Evolutionary conservation across 1,140 invertebrate genomes (phyloP).

Genomic region (Zaprionus gabonicus): DNA sequence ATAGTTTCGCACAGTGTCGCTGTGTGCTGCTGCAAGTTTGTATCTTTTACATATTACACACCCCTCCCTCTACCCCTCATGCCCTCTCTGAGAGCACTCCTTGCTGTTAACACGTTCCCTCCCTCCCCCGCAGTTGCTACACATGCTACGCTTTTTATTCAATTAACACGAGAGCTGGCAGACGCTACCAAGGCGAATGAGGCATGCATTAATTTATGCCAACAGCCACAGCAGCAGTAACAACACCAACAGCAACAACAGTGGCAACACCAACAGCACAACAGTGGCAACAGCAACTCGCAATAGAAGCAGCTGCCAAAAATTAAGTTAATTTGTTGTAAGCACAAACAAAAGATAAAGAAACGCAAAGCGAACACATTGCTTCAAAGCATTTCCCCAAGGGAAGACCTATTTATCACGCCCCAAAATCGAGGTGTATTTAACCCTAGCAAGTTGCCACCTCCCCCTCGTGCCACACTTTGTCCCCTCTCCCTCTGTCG

Average conservation of each 20-base stretch:
- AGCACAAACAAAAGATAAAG: constrained; percentile 13
- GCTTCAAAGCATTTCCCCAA: constrained; percentile 21
- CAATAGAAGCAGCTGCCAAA: constrained; percentile 58
- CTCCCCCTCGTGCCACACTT: neutral
- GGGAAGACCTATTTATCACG: constrained; percentile 14
- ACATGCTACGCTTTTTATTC: constrained; percentile 66
- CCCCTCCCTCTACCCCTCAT: neutral
- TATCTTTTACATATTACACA: constrained; percentile 14
- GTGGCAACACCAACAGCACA: constrained; percentile 45
- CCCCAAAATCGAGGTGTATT: constrained; percentile 27
- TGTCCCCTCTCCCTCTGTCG: neutral
- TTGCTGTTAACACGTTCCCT: neutral
- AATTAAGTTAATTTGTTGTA: constrained; percentile 70
- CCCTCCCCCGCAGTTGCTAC: constrained; percentile 8
- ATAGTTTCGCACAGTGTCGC: constrained; percentile 17
- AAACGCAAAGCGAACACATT: neutral
- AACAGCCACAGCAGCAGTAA: constrained; percentile 48
- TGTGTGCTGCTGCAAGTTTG: constrained; percentile 34
- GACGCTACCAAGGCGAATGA: constrained; percentile 41
- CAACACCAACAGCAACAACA: constrained; percentile 7
- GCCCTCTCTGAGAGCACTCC: neutral
- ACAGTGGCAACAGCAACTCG: constrained; percentile 24
- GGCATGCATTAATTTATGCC: constrained; percentile 62
- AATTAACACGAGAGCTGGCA: constrained; percentile 62
- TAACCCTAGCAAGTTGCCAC: constrained; percentile 22